Percentiles rank a stretch among this genome's conserved stretches.
Conservation (phyloP, 2,113 vertebrate species). For the Seriola rivoliana region DNA sequence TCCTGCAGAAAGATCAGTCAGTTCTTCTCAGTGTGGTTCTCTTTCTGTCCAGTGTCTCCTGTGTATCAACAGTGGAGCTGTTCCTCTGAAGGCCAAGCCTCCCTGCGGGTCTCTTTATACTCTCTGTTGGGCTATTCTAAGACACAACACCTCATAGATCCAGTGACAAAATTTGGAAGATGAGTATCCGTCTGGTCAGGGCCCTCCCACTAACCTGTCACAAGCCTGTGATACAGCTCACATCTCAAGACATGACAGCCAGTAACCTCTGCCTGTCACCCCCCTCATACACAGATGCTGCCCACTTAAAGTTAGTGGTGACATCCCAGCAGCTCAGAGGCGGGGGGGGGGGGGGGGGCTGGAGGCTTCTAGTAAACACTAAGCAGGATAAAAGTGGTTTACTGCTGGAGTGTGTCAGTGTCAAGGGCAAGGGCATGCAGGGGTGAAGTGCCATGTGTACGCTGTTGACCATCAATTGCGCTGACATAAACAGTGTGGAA, state of each 20-base stretch:
- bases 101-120: slow-evolving; percentile 75
- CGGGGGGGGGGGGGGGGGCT: neutral
- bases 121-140: slow-evolving; percentile 79
- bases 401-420: neutral
- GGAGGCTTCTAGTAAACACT: slow-evolving; percentile 67
- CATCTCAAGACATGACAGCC: slow-evolving; percentile 55
- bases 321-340: slow-evolving; percentile 27
- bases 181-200: slow-evolving; percentile 48
- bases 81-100: slow-evolving; percentile 55
- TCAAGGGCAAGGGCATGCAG: slow-evolving; percentile 19
- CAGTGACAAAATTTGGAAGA: slow-evolving; percentile 73
- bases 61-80: slow-evolving; percentile 13
- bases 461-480: slow-evolving; percentile 31
- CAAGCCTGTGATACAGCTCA: slow-evolving; percentile 40
- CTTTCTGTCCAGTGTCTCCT: slow-evolving; percentile 18
- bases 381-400: slow-evolving; percentile 42
- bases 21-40: slow-evolving; percentile 26
- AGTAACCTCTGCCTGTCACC: slow-evolving; percentile 63
- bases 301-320: slow-evolving; percentile 37
- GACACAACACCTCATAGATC: slow-evolving; percentile 67
- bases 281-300: slow-evolving; percentile 14
- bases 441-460: slow-evolving; percentile 12
- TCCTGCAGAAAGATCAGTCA: neutral
- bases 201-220: slow-evolving; percentile 46
- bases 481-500: slow-evolving; percentile 33